These are phyloP conservation scores for Drosophila nebulosa DNA, from an alignment of 1,140 invertebrate genomes.

Conservation along the genomic window DNA sequence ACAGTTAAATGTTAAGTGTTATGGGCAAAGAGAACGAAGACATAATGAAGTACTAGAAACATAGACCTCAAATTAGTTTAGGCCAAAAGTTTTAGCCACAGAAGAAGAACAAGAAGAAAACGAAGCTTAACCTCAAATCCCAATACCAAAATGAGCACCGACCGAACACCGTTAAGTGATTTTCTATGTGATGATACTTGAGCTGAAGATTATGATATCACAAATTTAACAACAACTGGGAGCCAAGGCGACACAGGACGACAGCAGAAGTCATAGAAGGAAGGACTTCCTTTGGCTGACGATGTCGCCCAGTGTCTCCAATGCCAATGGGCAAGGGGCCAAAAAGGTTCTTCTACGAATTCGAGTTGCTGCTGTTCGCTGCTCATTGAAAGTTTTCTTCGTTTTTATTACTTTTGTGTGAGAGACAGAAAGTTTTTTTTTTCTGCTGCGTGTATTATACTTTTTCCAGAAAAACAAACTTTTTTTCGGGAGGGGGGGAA, in stretches of 20 bases:
- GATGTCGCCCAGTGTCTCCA: conserved; percentile 25
- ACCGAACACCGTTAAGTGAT: conserved; percentile 72
- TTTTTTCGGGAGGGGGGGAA: conserved; percentile 13
- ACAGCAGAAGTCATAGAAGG: background rate
- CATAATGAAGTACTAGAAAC: conserved; percentile 67
- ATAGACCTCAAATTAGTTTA: conserved; percentile 67
- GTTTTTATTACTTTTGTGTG: conserved; percentile 68
- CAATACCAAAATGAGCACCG: conserved; percentile 17
- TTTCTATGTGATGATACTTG: conserved; percentile 80
- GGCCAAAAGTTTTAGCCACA: conserved; percentile 77
- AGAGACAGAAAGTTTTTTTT: conserved; percentile 48
- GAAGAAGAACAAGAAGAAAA: no score
- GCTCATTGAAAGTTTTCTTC: conserved; percentile 75
- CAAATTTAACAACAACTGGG: conserved; percentile 56
- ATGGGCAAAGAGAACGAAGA: conserved; percentile 63
- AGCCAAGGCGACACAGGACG: conserved; percentile 18
- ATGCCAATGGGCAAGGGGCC: conserved; percentile 57
- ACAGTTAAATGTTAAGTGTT: conserved; percentile 64
- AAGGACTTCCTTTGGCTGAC: background rate
- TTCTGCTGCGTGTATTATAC: conserved; percentile 48
- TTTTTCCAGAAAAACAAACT: conserved; percentile 35
- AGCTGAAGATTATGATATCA: conserved; percentile 78
- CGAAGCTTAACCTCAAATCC: conserved; percentile 76
- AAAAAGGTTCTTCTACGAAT: conserved; percentile 41
- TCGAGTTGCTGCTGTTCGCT: conserved; percentile 52